These are phyloP conservation scores for Indicator maculatus DNA, from an alignment of 2,113 vertebrate genomes.

Conservation along the genomic window DNA sequence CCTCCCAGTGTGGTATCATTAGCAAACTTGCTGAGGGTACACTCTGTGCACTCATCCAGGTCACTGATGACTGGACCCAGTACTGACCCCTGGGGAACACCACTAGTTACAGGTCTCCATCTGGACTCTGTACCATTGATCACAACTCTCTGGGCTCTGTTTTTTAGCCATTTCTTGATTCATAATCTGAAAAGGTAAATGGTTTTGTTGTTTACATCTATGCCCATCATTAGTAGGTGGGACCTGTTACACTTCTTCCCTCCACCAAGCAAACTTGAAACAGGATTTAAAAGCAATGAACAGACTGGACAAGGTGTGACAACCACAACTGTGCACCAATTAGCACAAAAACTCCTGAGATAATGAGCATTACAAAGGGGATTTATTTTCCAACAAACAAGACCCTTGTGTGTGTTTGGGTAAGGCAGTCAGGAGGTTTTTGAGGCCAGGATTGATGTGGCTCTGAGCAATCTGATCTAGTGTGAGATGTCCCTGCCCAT, in stretches of 20 bases:
- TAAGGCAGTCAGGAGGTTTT: not conserved
- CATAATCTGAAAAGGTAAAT: not conserved
- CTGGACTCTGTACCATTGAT: no score
- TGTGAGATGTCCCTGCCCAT: no score
- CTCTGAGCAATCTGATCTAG: no score
- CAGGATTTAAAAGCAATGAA: not conserved
- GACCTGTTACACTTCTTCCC: not conserved
- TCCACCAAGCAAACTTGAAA: not conserved
- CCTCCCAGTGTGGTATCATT: no score
- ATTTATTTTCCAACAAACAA: not conserved
- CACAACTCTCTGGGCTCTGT: no score
- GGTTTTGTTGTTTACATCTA: not conserved
- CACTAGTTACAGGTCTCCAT: no score
- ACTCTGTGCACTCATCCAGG: no score
- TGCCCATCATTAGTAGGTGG: not conserved
- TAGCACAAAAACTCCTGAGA: not conserved
- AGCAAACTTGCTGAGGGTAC: no score
- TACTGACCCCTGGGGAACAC: no score
- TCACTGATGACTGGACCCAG: no score
- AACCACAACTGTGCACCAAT: not conserved
- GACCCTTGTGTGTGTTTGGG: not conserved
- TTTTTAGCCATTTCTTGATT: no score
- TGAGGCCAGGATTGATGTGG: no score
- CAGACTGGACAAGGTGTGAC: not conserved
- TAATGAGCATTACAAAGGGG: not conserved